Evolutionary conservation across 2,113 vertebrate genomes (phyloP), one percentile per base, ranked within the genome.

Genomic region (Saccopteryx bilineata): DNA sequence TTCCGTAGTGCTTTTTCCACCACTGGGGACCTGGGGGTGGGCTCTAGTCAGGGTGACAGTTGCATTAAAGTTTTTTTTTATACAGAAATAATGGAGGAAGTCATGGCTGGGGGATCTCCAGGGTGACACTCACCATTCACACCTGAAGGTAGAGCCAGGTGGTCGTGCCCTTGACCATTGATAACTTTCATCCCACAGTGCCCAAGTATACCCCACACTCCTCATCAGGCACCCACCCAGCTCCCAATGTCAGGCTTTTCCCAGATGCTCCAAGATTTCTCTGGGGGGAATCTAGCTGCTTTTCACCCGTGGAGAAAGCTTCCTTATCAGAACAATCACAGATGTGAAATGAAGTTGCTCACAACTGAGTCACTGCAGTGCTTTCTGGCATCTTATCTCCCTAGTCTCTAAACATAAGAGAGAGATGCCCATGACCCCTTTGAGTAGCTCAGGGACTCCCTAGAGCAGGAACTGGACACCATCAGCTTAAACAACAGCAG

Each of bases 1-100:
- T 4, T 15, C 39, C n/a, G 10, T 56, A 60, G 12, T 56, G 8
- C 72, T 71, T 1, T 50, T 78, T 69, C 39, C 23, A 61, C 8
- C 23, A 69, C 5, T 8, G 1, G 31, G 5, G 2, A 60, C 23
- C 6, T 4, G 23, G 23, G 12, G 1, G 10, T 50, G 26, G 21
- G n/a, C 39, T 60, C 63, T 12, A 15, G 10, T 33, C 28, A 68
- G 21, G 31, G 63, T 33, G 61, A 58, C 13, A 13, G 7, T 28
- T 63, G 15, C 39, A 28, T 12, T 79, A 28, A 69, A 71, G 15
- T 0, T 8, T 7, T 21, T 24, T 17, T 61, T 1, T 8, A 61
- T 60, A 21, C 31, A 31, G 23, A 61, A 50, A 28, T n/a, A 26
- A 1, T 6, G 63, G 23, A 69, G 39, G 8, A 3, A 61, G 54